A percentile compares a stretch with the other conserved stretches of the same genome.
Conservation (phyloP, 2,888 invertebrate species). For the Hemithea aestivaria region DNA sequence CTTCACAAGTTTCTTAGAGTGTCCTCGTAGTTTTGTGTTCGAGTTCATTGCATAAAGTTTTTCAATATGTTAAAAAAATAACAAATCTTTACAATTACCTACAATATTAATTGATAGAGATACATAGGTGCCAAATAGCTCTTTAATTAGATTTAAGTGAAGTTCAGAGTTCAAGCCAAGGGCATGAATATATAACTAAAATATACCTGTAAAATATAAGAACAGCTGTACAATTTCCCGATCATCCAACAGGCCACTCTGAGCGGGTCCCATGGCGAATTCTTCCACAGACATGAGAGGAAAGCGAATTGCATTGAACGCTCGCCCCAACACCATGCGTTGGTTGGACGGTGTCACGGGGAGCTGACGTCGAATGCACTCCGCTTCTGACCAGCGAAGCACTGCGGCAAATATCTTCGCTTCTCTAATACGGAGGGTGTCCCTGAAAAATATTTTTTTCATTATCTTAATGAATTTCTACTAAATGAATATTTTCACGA, state of each 20-base stretch:
- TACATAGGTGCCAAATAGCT: too few relatives aligned
- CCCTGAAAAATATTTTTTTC: conserved; percentile 77
- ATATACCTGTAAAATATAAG: conserved; percentile 77
- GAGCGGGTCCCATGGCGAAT: conserved; percentile 87
- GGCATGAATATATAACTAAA: too few relatives aligned
- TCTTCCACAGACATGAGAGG: conserved; percentile 92
- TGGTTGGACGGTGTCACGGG: conserved; percentile 84
- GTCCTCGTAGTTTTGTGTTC: too few relatives aligned
- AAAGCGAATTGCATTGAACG: conserved; percentile 86
- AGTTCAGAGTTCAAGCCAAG: too few relatives aligned
- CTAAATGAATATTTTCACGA: too few relatives aligned
- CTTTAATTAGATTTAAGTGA: too few relatives aligned
- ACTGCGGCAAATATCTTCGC: conserved; percentile 88
- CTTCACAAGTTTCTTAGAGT: too few relatives aligned
- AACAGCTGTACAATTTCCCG: conserved; percentile 87
- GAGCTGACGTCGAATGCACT: conserved; percentile 83
- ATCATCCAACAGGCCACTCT: conserved; percentile 86
- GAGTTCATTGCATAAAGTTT: too few relatives aligned
- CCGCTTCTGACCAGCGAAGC: conserved; percentile 85
- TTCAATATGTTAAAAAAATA: too few relatives aligned
- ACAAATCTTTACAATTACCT: too few relatives aligned
- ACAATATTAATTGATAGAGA: too few relatives aligned
- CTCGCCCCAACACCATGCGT: conserved; percentile 82
- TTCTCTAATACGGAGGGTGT: conserved; percentile 88
- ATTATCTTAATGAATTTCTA: too few relatives aligned